A percentile compares a stretch with the other conserved stretches of the same genome.
These are phyloP conservation scores for Nudaria mundana DNA, from an alignment of 2,888 invertebrate species.

Conservation along the genomic window DNA sequence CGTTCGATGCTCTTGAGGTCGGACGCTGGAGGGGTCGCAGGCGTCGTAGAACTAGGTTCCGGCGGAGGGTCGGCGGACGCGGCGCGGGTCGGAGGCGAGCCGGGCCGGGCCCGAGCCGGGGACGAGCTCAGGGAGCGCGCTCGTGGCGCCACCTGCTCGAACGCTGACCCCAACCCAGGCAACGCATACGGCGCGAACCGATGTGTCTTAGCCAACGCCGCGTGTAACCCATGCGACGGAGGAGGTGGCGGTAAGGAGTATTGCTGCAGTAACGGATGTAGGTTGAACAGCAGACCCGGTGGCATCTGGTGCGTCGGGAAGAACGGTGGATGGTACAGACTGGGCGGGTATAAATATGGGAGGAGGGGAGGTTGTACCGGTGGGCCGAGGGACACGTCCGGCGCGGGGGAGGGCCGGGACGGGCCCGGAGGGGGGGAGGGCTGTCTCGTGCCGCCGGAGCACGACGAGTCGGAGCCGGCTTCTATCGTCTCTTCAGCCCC, in stretches of 20 bases:
- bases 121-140: constrained; percentile 84
- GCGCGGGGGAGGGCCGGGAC: constrained; percentile 88
- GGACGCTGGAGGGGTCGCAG: constrained; percentile 83
- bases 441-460: constrained; percentile 83
- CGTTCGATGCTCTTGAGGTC: constrained; percentile 98
- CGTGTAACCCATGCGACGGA: constrained; percentile 77
- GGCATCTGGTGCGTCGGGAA: constrained; percentile 90
- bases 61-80: constrained; percentile 77
- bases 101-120: constrained; percentile 69
- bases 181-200: constrained; percentile 95
- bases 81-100: constrained; percentile 72
- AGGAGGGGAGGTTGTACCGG: constrained; percentile 95
- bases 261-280: constrained; percentile 93
- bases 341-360: constrained; percentile 95
- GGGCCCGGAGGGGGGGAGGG: constrained; percentile 80
- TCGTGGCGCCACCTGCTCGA: constrained; percentile 93
- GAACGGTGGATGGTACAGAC: constrained; percentile 89
- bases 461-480: constrained; percentile 87
- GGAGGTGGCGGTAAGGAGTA: constrained; percentile 89
- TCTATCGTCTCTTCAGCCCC: constrained; percentile 84
- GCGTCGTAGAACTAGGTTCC: constrained; percentile 77
- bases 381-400: constrained; percentile 96
- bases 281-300: constrained; percentile 92
- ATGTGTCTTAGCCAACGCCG: constrained; percentile 85
- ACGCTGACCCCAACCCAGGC: constrained; percentile 90